These are phyloP conservation scores for Phenganax stokvisi DNA, from an alignment of 92 coral and sea anemone genomes.

Conservation along the genomic window DNA sequence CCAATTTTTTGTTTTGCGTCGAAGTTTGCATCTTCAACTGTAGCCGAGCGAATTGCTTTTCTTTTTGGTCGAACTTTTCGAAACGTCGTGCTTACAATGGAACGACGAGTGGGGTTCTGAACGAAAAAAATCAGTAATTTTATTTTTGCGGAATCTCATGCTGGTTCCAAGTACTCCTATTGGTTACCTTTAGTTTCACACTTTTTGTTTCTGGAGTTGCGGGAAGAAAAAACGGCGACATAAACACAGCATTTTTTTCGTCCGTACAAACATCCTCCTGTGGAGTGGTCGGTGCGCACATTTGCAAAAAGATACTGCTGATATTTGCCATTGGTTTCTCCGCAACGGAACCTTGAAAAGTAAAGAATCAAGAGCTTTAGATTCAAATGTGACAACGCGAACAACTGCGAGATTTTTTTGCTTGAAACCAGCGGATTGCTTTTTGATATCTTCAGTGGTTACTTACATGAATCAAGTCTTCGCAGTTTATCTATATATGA, in stretches of 20 bases:
- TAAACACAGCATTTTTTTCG: constrained; percentile 8
- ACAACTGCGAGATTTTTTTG: too few relatives aligned
- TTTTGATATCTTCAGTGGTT: too few relatives aligned
- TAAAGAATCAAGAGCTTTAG: not conserved
- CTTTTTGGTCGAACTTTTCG: constrained; percentile 29
- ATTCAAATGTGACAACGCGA: not conserved
- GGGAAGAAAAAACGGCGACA: constrained; percentile 30
- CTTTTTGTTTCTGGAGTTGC: constrained; percentile 12
- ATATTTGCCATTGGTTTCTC: constrained; percentile 33
- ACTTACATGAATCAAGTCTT: constrained; percentile 17
- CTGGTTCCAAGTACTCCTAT: not conserved
- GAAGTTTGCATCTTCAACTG: constrained; percentile 15
- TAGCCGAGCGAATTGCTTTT: not conserved
- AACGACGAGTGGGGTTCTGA: constrained; percentile 26
- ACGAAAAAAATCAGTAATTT: not conserved
- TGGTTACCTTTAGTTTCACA: constrained; percentile 20
- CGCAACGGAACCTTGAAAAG: not conserved
- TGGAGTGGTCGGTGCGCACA: constrained; percentile 8
- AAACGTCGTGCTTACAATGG: constrained; percentile 9
- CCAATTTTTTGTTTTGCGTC: constrained; percentile 27
- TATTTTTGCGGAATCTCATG: not conserved
- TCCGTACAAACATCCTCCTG: constrained; percentile 19
- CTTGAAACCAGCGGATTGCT: too few relatives aligned
- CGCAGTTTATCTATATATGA: constrained; percentile 33
- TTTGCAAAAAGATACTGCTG: constrained; percentile 33